These are phyloP conservation scores for Falco biarmicus DNA, from an alignment of 2,797 vertebrate genomes.

Conservation along the genomic window DNA sequence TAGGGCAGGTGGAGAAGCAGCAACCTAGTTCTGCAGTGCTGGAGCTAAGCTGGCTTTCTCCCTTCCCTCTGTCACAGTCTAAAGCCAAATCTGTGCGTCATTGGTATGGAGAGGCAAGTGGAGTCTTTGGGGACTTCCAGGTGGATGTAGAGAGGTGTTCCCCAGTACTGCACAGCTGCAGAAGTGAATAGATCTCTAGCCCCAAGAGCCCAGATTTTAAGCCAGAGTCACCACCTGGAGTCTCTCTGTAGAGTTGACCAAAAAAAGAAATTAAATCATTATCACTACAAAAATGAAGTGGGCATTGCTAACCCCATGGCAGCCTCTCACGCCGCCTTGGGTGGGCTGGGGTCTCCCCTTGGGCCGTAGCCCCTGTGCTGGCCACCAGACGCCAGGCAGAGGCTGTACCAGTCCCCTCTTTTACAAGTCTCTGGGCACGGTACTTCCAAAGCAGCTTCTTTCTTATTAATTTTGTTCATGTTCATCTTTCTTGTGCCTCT, in stretches of 20 bases:
- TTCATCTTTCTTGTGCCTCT: not conserved
- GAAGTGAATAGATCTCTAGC: not conserved
- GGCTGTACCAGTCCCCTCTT: not conserved
- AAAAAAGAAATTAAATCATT: not conserved
- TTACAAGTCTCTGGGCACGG: not conserved
- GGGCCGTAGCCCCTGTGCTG: rapidly evolving
- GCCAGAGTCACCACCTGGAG: not conserved
- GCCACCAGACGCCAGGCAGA: not conserved
- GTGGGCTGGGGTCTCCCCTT: not conserved
- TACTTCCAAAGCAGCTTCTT: not conserved
- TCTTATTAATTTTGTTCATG: not conserved
- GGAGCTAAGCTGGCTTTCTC: not conserved
- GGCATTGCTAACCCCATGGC: rapidly evolving
- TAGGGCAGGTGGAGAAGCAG: not conserved
- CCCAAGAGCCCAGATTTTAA: not conserved
- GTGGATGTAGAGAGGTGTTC: not conserved
- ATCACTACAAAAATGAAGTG: not conserved
- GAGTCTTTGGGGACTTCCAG: not conserved
- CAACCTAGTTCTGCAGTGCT: not conserved
- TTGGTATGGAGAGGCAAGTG: not conserved
- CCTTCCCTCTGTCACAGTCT: not conserved
- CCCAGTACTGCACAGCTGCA: too few species aligned
- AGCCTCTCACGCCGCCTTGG: not conserved
- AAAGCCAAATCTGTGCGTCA: not conserved
- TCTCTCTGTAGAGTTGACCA: not conserved